Base-by-base conservation (phyloP, 30 jellyfish, hydroid and myxozoan genomes). In the Aurelia coerulea region DNA sequence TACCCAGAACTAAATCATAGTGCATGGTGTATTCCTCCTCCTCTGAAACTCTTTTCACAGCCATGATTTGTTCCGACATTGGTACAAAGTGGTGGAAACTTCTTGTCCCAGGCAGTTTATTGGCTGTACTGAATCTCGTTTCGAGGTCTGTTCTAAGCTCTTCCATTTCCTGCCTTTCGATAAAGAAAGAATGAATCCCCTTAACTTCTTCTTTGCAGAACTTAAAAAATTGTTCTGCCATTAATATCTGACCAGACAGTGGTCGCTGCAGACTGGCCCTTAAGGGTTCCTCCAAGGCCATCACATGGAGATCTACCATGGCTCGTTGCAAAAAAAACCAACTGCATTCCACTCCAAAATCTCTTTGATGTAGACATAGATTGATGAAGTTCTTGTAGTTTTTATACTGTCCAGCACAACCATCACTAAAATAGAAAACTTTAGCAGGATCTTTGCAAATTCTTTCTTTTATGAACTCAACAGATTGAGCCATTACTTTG, bases 251-350 rank as follows among this genome's bases (percentile, higher is more conserved):
- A 34, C 67, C 66, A 18, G 79, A 31, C 56, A 74, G 1, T n/a
- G 84, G 76, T 58, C 96, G 23, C 65, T 78, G 96, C n/a, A 88
- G 84, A 73, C 96, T 88, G 53, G 84, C 96, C 68, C 79, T 82
- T 66, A 50, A 34, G 52, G 7, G 59, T 59, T 68, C 65, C 95
- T 87, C 51, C 94, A 29, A 23, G 34, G 16, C 86, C 86, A 72
- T 72, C 83, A 72, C 83, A 72, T 19, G 83, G 34, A 14, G 83
- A 72, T 31, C 11, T 72, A 12, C 66, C 83, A 72, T 72, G 83
- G 67, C 67, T 65, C 2, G 76, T 65, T 2, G 76, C 76, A 29
- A 65, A 65, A 34, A 65, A 65, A 9, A 8, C 35, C 50, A 23
- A 58, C 74, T 68, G 62, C 87, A 31, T 29, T 63, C 81, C 3